These are phyloP conservation scores for Amaurobius ferox DNA, from an alignment of 2,888 invertebrate species.

Conservation along the genomic window DNA sequence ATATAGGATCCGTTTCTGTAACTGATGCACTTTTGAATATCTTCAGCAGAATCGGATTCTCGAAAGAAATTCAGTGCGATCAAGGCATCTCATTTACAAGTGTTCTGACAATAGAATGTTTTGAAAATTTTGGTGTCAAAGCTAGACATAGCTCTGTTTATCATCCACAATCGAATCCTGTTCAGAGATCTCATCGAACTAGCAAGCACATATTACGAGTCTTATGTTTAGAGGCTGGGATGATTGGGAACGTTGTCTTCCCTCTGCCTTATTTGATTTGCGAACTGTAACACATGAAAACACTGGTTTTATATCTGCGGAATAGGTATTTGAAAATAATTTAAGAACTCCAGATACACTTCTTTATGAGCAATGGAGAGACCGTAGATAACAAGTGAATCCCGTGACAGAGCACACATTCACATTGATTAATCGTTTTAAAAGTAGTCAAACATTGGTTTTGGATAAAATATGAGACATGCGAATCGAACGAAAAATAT, in stretches of 20 bases:
- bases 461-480: slow-evolving; percentile 10
- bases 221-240: background rate
- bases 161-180: background rate
- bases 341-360: slow-evolving; percentile 23
- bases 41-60: background rate
- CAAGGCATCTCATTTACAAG: background rate
- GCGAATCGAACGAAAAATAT: background rate
- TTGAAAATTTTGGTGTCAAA: slow-evolving; percentile 1
- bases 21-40: slow-evolving; percentile 4
- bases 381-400: background rate
- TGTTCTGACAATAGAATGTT: background rate
- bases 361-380: slow-evolving; percentile 25
- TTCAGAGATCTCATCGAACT: background rate
- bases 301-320: slow-evolving; percentile 26
- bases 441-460: slow-evolving; percentile 25
- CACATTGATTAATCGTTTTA: slow-evolving; percentile 15
- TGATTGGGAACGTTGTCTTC: background rate
- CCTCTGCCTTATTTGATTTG: slow-evolving; percentile 27
- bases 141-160: background rate
- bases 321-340: slow-evolving; percentile 20
- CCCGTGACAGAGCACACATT: slow-evolving; percentile 1
- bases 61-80: slow-evolving; percentile 13
- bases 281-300: slow-evolving; percentile 23
- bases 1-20: background rate
- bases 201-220: background rate